Percentiles rank a stretch among this genome's conserved stretches.
phyloP scores from a whole-genome alignment of 2,888 invertebrate species.

The Coenonympha glycerion region DNA sequence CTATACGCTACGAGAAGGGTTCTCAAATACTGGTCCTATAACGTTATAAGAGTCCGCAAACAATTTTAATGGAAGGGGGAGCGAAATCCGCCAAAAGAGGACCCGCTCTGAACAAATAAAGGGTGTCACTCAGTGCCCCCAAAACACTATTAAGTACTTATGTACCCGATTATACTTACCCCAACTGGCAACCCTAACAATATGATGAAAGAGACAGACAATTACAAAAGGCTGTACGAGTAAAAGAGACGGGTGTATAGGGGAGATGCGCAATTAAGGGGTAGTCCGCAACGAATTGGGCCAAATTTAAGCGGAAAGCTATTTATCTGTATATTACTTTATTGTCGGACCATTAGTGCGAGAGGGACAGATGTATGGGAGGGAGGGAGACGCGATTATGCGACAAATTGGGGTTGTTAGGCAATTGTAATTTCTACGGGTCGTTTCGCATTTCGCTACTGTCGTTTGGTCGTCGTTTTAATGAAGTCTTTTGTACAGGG shows the following conservation, averaged over 20 bases:
- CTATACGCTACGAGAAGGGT: conserved; percentile 18
- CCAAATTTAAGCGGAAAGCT: conserved; percentile 72
- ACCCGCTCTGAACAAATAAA: conserved; percentile 68
- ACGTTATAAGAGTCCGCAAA: conserved; percentile 62
- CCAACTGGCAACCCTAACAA: conserved; percentile 54
- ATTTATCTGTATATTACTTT: conserved; percentile 74
- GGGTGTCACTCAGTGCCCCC: conserved; percentile 56
- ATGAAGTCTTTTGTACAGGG: background rate
- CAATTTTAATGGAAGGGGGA: conserved; percentile 59
- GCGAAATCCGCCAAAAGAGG: conserved; percentile 40
- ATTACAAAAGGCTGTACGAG: conserved; percentile 25
- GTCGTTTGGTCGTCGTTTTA: conserved; percentile 10
- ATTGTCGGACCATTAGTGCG: conserved; percentile 71
- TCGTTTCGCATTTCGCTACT: conserved; percentile 14
- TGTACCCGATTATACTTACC: conserved; percentile 68
- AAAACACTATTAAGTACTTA: conserved; percentile 75
- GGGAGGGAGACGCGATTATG: conserved; percentile 23
- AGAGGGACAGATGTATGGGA: conserved; percentile 35
- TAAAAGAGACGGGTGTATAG: conserved; percentile 44
- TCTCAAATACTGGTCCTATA: conserved; percentile 47
- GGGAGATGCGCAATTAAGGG: conserved; percentile 70
- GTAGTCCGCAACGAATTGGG: conserved; percentile 68
- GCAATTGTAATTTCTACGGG: conserved; percentile 20
- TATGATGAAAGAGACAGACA: conserved; percentile 32
- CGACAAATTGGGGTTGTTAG: conserved; percentile 53